phyloP scores from a whole-genome alignment of 2,888 invertebrate genomes.

The Himalopsyche kuldschensis region DNA sequence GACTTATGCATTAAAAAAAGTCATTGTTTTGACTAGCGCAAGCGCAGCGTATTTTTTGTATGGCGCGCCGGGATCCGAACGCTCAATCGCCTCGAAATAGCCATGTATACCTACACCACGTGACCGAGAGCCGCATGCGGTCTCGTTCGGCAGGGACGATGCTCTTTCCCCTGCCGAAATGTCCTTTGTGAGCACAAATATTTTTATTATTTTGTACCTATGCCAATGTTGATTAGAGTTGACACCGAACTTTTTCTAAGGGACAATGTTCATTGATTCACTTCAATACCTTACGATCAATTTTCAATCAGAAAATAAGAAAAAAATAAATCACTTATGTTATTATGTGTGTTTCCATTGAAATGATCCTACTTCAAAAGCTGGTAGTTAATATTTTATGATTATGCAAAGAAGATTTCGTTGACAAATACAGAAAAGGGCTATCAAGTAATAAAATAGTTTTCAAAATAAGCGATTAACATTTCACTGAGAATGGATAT shows the following conservation, averaged over 20 bases:
- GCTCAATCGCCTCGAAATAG: conserved; percentile 14
- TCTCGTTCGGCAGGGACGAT: conserved; percentile 22
- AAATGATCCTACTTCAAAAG: too few relatives aligned
- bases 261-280: too few relatives aligned
- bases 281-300: too few relatives aligned
- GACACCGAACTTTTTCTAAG: not conserved
- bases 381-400: too few relatives aligned
- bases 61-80: conserved; percentile 23
- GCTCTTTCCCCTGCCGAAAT: conserved; percentile 25
- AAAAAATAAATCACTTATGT: too few relatives aligned
- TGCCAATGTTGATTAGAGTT: not conserved
- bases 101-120: conserved; percentile 13
- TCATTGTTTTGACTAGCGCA: conserved; percentile 32
- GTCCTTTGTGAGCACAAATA: conserved; percentile 18
- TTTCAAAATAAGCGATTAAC: too few relatives aligned
- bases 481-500: too few relatives aligned
- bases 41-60: conserved; percentile 6
- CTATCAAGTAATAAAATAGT: too few relatives aligned
- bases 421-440: too few relatives aligned
- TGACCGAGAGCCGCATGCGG: conserved; percentile 24
- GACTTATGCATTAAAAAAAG: conserved; percentile 10
- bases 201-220: not conserved
- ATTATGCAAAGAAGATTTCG: too few relatives aligned
- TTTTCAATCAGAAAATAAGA: too few relatives aligned
- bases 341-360: too few relatives aligned